A percentile compares a stretch with the other conserved stretches of the same genome.
Conservation (phyloP, 1,140 invertebrate genomes). For the Whitmania pigra region DNA sequence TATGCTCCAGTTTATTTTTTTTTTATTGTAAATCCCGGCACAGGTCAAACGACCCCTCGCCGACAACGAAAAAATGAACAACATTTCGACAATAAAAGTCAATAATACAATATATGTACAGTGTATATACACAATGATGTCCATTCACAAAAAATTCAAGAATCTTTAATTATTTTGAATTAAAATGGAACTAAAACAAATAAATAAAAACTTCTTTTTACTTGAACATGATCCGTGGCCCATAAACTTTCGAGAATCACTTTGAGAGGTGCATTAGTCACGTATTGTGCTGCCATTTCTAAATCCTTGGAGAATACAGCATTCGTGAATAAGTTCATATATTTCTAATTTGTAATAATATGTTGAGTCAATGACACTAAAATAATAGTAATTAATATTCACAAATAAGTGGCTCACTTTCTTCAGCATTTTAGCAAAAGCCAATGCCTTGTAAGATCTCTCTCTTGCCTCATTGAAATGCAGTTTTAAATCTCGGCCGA, state of each 20-base stretch:
- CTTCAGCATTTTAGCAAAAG: slow-evolving; percentile 63
- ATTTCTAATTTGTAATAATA: too few relatives aligned
- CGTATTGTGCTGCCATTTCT: slow-evolving; percentile 48
- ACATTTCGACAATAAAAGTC: too few relatives aligned
- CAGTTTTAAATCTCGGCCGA: slow-evolving; percentile 63
- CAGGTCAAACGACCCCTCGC: too few relatives aligned
- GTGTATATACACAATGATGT: too few relatives aligned
- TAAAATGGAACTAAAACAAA: background rate
- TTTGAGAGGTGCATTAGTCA: slow-evolving; percentile 33
- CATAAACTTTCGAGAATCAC: slow-evolving; percentile 40
- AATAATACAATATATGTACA: too few relatives aligned
- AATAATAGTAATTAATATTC: slow-evolving; percentile 11
- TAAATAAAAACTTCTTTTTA: slow-evolving; percentile 5
- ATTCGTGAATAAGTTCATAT: too few relatives aligned
- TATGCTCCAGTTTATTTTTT: too few relatives aligned
- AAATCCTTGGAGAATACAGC: slow-evolving; percentile 44
- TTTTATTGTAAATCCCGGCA: too few relatives aligned
- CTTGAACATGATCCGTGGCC: slow-evolving; percentile 38
- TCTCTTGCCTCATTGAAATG: slow-evolving; percentile 67
- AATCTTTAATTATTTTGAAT: too few relatives aligned
- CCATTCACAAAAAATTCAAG: too few relatives aligned
- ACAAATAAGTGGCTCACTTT: slow-evolving; percentile 34
- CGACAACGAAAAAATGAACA: too few relatives aligned
- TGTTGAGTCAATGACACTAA: slow-evolving; percentile 10
- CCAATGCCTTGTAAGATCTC: slow-evolving; percentile 60